Evolutionary conservation across 2,888 invertebrate species (phyloP).

Genomic region (Lepas anatifera): DNA sequence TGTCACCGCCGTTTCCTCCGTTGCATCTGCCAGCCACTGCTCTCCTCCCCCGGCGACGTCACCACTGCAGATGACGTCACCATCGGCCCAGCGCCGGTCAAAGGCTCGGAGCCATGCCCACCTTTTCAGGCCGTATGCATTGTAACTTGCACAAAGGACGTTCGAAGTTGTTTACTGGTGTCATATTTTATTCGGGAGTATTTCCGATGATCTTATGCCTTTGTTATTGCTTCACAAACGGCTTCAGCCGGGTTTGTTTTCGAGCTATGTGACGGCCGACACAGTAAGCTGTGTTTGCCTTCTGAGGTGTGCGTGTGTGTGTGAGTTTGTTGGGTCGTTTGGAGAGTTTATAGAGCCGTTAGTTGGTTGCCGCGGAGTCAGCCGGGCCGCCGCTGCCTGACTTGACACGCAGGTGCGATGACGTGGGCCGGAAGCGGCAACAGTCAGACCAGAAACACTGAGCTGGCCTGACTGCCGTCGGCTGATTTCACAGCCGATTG

Average conservation of each 20-base stretch:
- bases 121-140: not conserved
- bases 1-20: not conserved
- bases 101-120: not conserved
- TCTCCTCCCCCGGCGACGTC: no score
- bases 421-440: no score
- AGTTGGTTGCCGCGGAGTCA: not conserved
- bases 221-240: no score
- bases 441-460: no score
- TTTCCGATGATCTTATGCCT: not conserved
- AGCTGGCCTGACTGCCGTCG: not conserved
- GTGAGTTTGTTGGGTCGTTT: not conserved
- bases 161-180: not conserved
- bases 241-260: not conserved
- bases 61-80: not conserved
- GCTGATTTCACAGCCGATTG: not conserved
- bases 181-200: not conserved
- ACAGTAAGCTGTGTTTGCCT: no score
- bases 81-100: not conserved
- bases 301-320: not conserved
- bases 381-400: no score
- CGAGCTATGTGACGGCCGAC: not conserved
- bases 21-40: not conserved
- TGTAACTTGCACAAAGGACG: not conserved
- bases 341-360: not conserved
- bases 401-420: no score